Percentiles rank a stretch among this genome's conserved stretches.
These are phyloP conservation scores for Zeugodacus cucurbitae DNA, from an alignment of 1,140 invertebrate genomes.

Conservation along the genomic window DNA sequence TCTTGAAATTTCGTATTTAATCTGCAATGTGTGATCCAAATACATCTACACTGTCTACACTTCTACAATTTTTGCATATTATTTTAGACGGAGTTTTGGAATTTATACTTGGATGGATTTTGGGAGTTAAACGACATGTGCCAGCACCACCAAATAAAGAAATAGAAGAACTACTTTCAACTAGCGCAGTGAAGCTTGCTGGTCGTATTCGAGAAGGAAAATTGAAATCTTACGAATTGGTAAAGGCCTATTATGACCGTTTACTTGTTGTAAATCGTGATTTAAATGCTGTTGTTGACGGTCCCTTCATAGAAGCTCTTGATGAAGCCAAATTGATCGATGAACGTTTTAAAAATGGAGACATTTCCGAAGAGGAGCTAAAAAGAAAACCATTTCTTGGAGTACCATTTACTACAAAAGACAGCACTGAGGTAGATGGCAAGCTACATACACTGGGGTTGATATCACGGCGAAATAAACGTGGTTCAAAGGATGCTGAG, in stretches of 20 bases:
- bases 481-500: constrained; percentile 79
- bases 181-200: constrained; percentile 75
- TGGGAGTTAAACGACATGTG: constrained; percentile 60
- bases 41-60: constrained; percentile 40
- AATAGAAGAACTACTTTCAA: constrained; percentile 69
- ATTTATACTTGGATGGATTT: constrained; percentile 55
- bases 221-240: constrained; percentile 77
- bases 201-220: constrained; percentile 73
- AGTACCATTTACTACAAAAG: constrained; percentile 83
- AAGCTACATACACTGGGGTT: constrained; percentile 77
- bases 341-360: constrained; percentile 70
- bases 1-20: neutral
- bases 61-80: constrained; percentile 54
- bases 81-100: constrained; percentile 56
- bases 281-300: constrained; percentile 85
- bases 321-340: constrained; percentile 81
- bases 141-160: constrained; percentile 67
- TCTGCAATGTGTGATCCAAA: neutral
- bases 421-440: constrained; percentile 71
- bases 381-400: constrained; percentile 78
- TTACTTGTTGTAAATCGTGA: constrained; percentile 82
- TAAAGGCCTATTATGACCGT: constrained; percentile 78
- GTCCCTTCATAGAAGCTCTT: constrained; percentile 79
- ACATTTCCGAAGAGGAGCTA: constrained; percentile 70
- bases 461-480: constrained; percentile 67